Evolutionary conservation across 2,888 invertebrate genomes (phyloP).

Genomic region (Platycheirus rosarum): DNA sequence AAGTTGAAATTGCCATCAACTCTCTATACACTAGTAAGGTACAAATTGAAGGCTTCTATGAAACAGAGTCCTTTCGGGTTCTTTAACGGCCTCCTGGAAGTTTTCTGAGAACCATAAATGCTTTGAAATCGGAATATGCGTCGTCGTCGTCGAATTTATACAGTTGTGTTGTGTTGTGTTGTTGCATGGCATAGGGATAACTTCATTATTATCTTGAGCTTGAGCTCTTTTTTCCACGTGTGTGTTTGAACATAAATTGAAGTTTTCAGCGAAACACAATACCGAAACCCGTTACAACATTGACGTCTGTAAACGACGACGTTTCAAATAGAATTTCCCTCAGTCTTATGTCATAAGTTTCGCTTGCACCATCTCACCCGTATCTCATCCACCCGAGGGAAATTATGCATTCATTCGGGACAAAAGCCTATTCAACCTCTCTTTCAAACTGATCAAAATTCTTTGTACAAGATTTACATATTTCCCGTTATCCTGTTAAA

Average conservation of each 20-base stretch:
- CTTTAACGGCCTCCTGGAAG: slow-evolving; percentile 10
- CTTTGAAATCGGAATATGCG: slow-evolving; percentile 5
- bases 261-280: slow-evolving; percentile 36
- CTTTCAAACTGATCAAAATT: slow-evolving; percentile 24
- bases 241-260: slow-evolving; percentile 35
- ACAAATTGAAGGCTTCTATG: background rate
- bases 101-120: slow-evolving; percentile 9
- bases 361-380: slow-evolving; percentile 4
- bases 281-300: slow-evolving; percentile 8
- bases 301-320: slow-evolving; percentile 18
- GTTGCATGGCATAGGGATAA: slow-evolving; percentile 4
- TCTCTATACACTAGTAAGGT: background rate
- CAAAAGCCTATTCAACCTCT: slow-evolving; percentile 55
- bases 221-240: no score
- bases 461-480: slow-evolving; percentile 20
- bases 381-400: slow-evolving; percentile 45
- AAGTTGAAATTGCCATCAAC: slow-evolving; percentile 11
- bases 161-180: slow-evolving; percentile 1
- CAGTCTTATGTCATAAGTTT: background rate
- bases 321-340: slow-evolving; percentile 45
- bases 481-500: slow-evolving; percentile 20
- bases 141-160: background rate
- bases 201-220: slow-evolving; percentile 19
- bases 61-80: background rate
- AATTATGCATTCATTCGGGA: slow-evolving; percentile 68